Conservation (phyloP, 92 coral and sea anemone genomes). For the Palythoa grandiflora region DNA sequence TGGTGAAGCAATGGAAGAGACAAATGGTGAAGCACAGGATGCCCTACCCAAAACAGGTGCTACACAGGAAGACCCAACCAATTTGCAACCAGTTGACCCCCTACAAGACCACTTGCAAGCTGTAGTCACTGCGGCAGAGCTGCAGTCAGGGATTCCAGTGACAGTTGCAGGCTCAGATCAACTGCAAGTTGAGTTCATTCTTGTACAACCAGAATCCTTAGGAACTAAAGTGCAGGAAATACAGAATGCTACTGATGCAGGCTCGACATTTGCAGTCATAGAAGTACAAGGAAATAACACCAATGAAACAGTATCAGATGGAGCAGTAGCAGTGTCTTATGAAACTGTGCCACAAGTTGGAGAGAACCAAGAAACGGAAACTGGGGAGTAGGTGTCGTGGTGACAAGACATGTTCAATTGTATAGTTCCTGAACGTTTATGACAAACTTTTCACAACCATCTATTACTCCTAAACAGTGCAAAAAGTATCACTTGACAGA, state of each 20-base stretch:
- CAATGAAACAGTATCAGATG: not conserved
- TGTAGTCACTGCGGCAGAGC: constrained; percentile 33
- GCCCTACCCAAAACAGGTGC: not conserved
- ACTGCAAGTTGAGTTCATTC: constrained; percentile 41
- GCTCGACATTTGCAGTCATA: constrained; percentile 39
- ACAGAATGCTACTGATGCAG: constrained; percentile 41
- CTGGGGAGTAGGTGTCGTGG: not conserved
- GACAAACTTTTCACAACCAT: no score
- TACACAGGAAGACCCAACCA: constrained; percentile 24
- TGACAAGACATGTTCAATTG: no score
- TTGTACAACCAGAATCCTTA: constrained; percentile 39
- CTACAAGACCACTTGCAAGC: constrained; percentile 18
- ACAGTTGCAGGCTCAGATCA: constrained; percentile 24
- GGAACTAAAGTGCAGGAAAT: constrained; percentile 42
- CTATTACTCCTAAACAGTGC: no score
- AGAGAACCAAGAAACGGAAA: not conserved
- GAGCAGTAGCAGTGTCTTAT: constrained; percentile 8
- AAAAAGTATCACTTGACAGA: no score
- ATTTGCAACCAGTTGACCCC: constrained; percentile 3
- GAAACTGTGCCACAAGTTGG: constrained; percentile 27
- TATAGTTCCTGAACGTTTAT: no score
- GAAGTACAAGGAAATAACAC: constrained; percentile 29
- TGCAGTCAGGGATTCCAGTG: constrained; percentile 35
- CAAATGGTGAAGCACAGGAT: not conserved
- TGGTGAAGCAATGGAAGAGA: constrained; percentile 20